Evolutionary conservation across 2,113 vertebrate species (phyloP).

Genomic region (Peromyscus leucopus): DNA sequence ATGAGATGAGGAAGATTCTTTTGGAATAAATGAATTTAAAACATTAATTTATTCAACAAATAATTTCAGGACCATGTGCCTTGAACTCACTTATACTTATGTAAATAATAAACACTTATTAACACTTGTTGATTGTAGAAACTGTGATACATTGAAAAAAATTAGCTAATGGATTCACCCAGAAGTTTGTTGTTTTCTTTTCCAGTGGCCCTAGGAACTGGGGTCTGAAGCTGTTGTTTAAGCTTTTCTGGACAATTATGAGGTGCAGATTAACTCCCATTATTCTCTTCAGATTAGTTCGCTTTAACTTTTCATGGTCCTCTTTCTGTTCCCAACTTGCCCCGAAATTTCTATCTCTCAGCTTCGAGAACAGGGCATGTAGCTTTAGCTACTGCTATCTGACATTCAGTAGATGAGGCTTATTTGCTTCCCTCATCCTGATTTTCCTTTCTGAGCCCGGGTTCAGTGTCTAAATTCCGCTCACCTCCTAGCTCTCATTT

Average conservation of each 20-base stretch:
- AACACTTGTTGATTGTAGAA: neutral
- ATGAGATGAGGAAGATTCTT: conserved; percentile 39
- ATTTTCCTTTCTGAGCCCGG: neutral
- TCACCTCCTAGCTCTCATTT: neutral
- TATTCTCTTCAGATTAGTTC: neutral
- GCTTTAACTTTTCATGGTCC: neutral
- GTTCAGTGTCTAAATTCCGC: neutral
- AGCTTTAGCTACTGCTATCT: neutral
- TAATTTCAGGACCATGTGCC: neutral
- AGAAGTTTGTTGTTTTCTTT: neutral
- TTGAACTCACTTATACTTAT: neutral
- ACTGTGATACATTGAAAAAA: neutral
- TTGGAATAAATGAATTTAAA: conserved; percentile 11
- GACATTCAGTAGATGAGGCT: neutral
- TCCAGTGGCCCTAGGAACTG: neutral
- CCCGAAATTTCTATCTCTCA: neutral
- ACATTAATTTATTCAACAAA: conserved; percentile 32
- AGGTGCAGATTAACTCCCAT: neutral
- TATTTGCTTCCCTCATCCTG: conserved; percentile 28
- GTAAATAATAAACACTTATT: neutral
- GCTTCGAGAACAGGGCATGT: neutral
- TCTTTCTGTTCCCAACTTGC: conserved; percentile 1
- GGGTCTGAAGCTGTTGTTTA: fast-evolving
- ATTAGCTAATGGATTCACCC: neutral
- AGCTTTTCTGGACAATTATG: neutral